Conservation (phyloP, 30 jellyfish, hydroid and myxozoan species). For the Turritopsis dohrnii region DNA sequence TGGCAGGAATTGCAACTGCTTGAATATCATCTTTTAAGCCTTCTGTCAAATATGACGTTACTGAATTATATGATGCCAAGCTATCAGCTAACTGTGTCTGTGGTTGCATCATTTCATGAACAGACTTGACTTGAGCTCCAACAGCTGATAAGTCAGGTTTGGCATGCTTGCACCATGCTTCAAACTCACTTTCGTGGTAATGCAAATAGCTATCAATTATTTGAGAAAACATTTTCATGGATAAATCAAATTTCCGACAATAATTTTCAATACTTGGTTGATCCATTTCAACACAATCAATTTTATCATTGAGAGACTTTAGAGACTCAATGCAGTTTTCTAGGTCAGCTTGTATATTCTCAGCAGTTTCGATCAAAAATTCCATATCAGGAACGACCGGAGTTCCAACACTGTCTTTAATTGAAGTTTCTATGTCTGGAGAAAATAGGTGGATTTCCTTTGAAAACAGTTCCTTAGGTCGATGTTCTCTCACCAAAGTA, state of each 20-base stretch:
- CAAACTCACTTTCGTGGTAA: slow-evolving; percentile 49
- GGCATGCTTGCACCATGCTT: slow-evolving; percentile 66
- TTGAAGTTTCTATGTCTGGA: slow-evolving; percentile 46
- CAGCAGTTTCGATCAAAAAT: slow-evolving; percentile 44
- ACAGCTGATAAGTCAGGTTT: slow-evolving; percentile 41
- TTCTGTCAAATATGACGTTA: neutral
- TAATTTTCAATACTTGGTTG: slow-evolving; percentile 49
- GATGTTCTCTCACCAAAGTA: slow-evolving; percentile 49
- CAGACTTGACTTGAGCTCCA: slow-evolving; percentile 25
- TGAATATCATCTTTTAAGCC: slow-evolving; percentile 5
- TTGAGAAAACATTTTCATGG: slow-evolving; percentile 54
- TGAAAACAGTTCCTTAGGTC: slow-evolving; percentile 41
- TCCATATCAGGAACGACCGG: slow-evolving; percentile 46
- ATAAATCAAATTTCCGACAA: slow-evolving; percentile 61
- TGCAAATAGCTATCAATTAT: slow-evolving; percentile 51
- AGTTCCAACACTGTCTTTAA: slow-evolving; percentile 8
- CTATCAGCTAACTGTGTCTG: neutral
- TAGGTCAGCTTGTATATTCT: slow-evolving; percentile 45
- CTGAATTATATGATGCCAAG: neutral
- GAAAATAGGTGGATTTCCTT: slow-evolving; percentile 54
- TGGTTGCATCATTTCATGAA: neutral
- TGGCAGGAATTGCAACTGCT: neutral
- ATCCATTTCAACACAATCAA: slow-evolving; percentile 24
- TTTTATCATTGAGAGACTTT: slow-evolving; percentile 17
- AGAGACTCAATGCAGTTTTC: slow-evolving; percentile 27